Conservation (phyloP, 2,797 vertebrate species). For the Avahi laniger region DNA sequence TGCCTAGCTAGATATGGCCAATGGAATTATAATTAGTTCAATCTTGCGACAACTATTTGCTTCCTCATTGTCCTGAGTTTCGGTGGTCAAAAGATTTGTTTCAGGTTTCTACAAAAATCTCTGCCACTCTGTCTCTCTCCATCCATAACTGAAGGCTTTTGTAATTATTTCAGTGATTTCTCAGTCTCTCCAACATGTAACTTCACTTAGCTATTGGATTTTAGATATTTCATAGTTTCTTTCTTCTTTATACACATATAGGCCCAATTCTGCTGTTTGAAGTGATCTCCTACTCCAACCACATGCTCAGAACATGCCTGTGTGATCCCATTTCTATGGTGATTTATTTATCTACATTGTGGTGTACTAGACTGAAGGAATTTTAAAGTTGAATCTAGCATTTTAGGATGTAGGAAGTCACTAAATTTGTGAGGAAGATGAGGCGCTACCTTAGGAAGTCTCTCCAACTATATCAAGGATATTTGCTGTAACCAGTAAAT, state of each 20-base stretch:
- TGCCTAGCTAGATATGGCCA: background rate
- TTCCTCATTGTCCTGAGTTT: background rate
- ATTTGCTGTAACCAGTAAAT: background rate
- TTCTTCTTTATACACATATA: too few relatives aligned
- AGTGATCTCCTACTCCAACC: too few relatives aligned
- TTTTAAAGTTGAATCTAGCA: background rate
- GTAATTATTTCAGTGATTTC: background rate
- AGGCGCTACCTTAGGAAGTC: background rate
- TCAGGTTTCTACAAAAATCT: background rate
- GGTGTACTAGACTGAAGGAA: background rate
- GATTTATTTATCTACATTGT: background rate
- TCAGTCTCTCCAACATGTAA: background rate
- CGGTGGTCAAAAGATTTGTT: background rate
- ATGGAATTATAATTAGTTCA: background rate
- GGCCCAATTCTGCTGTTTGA: background rate
- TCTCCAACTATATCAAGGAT: background rate
- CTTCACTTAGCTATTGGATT: background rate
- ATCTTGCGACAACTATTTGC: background rate
- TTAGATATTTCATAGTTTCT: background rate
- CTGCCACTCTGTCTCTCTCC: background rate
- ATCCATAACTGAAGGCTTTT: background rate
- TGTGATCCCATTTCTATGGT: background rate
- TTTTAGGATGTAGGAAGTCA: too few relatives aligned
- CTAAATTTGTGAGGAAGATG: too few relatives aligned
- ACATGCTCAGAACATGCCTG: fast-evolving